These are phyloP conservation scores for Drosophila neoperkinsi DNA, from an alignment of 2,888 invertebrate species.

Conservation along the genomic window DNA sequence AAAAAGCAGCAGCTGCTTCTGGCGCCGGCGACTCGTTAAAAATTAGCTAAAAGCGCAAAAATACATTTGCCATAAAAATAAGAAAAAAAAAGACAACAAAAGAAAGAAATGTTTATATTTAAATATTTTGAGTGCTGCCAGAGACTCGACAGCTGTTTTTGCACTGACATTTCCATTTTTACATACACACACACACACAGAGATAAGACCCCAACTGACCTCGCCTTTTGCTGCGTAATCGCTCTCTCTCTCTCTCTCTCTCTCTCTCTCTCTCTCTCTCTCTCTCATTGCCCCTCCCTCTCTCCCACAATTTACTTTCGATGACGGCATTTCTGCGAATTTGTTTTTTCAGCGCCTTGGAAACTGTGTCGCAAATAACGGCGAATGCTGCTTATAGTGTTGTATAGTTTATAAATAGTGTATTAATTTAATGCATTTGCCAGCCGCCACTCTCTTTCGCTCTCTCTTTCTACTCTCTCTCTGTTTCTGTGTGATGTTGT, in stretches of 20 bases:
- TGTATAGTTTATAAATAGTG: slow-evolving; percentile 44
- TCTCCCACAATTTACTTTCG: slow-evolving; percentile 48
- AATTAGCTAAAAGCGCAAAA: slow-evolving; percentile 57
- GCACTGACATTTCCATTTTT: slow-evolving; percentile 15
- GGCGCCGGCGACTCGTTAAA: slow-evolving; percentile 37
- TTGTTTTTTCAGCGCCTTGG: slow-evolving; percentile 3
- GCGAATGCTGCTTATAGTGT: not conserved
- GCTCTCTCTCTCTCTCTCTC: slow-evolving; percentile 7
- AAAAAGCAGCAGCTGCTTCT: slow-evolving; percentile 34
- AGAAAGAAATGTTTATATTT: slow-evolving; percentile 50
- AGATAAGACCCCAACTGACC: slow-evolving; percentile 50
- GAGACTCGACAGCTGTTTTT: slow-evolving; percentile 54
- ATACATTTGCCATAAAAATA: slow-evolving; percentile 33
- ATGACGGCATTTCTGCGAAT: slow-evolving; percentile 65
- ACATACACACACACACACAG: slow-evolving; percentile 1
- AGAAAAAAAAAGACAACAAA: not conserved
- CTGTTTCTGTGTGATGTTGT: slow-evolving; percentile 44
- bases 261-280: not conserved
- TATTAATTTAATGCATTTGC: slow-evolving; percentile 36
- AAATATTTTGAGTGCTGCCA: slow-evolving; percentile 36
- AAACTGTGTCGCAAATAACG: slow-evolving; percentile 33
- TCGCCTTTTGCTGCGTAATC: slow-evolving; percentile 53
- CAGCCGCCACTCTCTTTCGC: slow-evolving; percentile 4
- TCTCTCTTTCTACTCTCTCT: slow-evolving; percentile 30
- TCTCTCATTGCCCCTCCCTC: not conserved